A percentile compares a stretch with the other conserved stretches of the same genome.
These are phyloP conservation scores for Drosophila melanogaster DNA, from an alignment of 1,140 invertebrate genomes.

Conservation along the genomic window Release_6_plus_ISO1_MT NT_033777.3:14864501-14865000, in stretches of 20 bases:
- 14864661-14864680: not conserved
- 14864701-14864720: not conserved
- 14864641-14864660: not conserved
- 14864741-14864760: constrained; percentile 15
- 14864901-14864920: not conserved
- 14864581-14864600: not conserved
- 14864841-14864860: constrained; percentile 34
- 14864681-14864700: not conserved
- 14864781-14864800: not conserved
- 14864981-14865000: constrained; percentile 62
- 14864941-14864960: constrained; percentile 46
- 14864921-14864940: constrained; percentile 36
- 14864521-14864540: no score
- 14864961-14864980: constrained; percentile 46
- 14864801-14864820: constrained; percentile 14
- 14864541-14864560: no score
- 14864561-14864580: not conserved
- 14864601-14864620: no score
- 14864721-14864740: not conserved
- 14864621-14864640: no score
- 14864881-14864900: constrained; percentile 2
- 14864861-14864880: constrained; percentile 7
- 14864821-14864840: constrained; percentile 67
- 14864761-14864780: not conserved
- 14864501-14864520: no score